Conservation (phyloP, 2,113 vertebrate genomes). For the Sclerurus mexicanus region DNA sequence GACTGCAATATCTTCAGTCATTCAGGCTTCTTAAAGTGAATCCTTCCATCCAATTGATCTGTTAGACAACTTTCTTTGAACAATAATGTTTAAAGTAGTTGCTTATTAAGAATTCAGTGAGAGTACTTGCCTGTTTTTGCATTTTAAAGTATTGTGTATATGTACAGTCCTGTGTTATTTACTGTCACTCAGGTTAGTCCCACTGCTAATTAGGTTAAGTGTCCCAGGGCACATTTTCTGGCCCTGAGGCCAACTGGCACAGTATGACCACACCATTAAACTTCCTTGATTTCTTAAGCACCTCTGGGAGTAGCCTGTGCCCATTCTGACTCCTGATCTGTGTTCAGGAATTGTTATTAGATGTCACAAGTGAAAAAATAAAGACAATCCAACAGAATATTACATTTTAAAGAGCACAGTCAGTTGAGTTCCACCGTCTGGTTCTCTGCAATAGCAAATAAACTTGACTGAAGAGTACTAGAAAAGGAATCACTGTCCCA, state of each 20-base stretch:
- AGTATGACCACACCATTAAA: background rate
- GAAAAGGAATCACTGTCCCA: background rate
- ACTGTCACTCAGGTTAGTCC: background rate
- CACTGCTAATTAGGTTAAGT: background rate
- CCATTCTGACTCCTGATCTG: background rate
- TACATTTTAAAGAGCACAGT: background rate
- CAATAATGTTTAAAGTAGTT: background rate
- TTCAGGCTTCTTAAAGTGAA: background rate
- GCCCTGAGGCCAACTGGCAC: background rate
- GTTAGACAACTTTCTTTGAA: background rate
- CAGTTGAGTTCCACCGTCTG: background rate
- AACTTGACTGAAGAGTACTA: background rate
- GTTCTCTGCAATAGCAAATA: background rate
- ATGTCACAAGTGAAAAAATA: background rate
- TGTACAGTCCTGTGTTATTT: background rate
- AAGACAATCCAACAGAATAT: background rate
- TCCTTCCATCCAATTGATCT: background rate
- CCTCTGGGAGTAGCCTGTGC: background rate
- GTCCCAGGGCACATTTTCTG: background rate
- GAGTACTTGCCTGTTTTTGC: background rate
- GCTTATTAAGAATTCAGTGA: background rate
- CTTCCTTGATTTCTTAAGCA: background rate
- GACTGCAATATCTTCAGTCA: background rate
- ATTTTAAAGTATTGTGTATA: background rate
- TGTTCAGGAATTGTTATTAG: background rate